Evolutionary conservation across 2,113 vertebrate species (phyloP), one percentile per base, ranked within the genome.

Genomic region (Macquaria australasica): DNA sequence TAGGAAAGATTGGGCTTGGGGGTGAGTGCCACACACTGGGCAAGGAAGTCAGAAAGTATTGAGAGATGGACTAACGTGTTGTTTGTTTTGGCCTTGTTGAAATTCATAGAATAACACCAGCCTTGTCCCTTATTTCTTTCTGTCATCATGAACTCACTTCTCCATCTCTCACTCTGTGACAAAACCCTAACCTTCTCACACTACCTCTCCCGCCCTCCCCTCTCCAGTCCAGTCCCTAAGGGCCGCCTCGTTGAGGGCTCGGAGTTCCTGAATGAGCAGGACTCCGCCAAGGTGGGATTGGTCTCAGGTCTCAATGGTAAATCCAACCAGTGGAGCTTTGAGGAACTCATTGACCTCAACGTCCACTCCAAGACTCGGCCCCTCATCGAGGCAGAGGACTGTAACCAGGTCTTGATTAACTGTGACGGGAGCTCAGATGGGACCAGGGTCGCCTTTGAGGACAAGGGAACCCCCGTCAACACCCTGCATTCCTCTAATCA

Each of bases 291-390:
- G 16, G 1, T 90, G 64, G 96, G 63, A 60, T 62, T 93, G n/a
- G 87, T 72, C 21, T 89, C 88, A 2, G 95, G 93, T 64, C 87
- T 97, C 34, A 97, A 96, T 6, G 95, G 97, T 2, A 97, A 96
- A 91, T 87, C 96, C 56, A 94, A 91, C 51, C 91, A 95, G 0
- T 96, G 97, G 97, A 95, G 94, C 84, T 95, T 95, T 37, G 96
- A 97, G 81, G 96, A 97, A 69, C 91, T 96, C n/a, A 96, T 96
- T 70, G 96, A 97, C 9, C 18, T 96, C 77, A 95, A 93, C 58
- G 90, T 94, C n/a, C 95, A 96, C 91, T 82, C 94, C 69, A 97
- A 96, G 91, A 77, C 94, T 48, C 90, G 94, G 72, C 90, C 95
- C 28, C 92, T 95, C 79, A 87, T 96, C 6, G 87, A 95, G 93